phyloP scores from a whole-genome alignment of 2,113 vertebrate species.

The Actinemys pallida region DNA sequence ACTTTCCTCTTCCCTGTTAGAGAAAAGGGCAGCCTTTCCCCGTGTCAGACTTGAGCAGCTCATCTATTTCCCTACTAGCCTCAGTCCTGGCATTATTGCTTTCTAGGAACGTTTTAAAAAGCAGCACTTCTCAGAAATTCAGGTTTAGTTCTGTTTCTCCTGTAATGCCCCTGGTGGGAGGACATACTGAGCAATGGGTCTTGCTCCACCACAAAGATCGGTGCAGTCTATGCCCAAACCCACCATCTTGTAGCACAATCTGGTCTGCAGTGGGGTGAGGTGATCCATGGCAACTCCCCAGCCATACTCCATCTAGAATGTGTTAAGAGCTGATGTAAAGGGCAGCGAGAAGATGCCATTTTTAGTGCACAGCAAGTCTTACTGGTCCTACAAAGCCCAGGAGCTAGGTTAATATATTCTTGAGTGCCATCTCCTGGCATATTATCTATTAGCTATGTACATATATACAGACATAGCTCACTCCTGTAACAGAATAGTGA shows the following conservation, averaged over 20 bases:
- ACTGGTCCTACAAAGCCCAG: not conserved
- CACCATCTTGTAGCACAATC: not conserved
- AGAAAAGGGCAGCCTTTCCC: not conserved
- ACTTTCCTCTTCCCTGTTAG: not conserved
- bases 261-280: not conserved
- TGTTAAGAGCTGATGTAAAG: not conserved
- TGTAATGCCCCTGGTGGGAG: not conserved
- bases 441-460: not conserved
- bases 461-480: not conserved
- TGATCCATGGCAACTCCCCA: not conserved
- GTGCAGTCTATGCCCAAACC: not conserved
- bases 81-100: not conserved
- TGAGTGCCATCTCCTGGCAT: not conserved
- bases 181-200: not conserved
- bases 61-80: not conserved
- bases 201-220: not conserved
- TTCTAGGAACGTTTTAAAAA: not conserved
- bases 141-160: rapidly evolving
- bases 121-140: not conserved
- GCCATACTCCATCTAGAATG: rapidly evolving
- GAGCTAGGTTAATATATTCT: not conserved
- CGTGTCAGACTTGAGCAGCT: not conserved
- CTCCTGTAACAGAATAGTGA: not conserved
- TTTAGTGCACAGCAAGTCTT: not conserved
- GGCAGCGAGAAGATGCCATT: not conserved